A percentile compares a stretch with the other conserved stretches of the same genome.
phyloP scores from a whole-genome alignment of 2,113 vertebrate genomes.

The Phyllostomus hastatus region DNA sequence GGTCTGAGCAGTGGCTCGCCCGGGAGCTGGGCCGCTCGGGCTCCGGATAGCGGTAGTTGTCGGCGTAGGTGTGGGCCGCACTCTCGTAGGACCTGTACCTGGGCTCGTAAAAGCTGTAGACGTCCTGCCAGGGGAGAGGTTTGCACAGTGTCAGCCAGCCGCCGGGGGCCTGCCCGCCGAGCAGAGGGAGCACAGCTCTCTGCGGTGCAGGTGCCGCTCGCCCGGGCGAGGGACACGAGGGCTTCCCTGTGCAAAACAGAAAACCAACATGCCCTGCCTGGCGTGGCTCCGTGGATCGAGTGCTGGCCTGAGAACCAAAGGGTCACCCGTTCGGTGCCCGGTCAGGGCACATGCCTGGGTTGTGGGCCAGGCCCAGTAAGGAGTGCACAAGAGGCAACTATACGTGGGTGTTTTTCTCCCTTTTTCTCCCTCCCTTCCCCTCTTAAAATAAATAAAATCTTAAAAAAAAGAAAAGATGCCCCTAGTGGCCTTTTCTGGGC shows the following conservation, averaged over 20 bases:
- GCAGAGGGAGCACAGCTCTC: rapidly evolving
- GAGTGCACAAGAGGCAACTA: too few species aligned
- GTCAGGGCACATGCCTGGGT: too few species aligned
- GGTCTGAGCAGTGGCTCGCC: constrained; percentile 94
- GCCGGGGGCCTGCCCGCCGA: rapidly evolving
- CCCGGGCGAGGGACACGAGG: rapidly evolving
- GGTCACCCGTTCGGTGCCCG: too few species aligned
- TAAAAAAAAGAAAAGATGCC: too few species aligned
- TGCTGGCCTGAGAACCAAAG: too few species aligned
- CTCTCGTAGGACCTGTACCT: constrained; percentile 86
- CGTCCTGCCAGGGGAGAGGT: constrained; percentile 80
- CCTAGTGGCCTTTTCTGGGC: rapidly evolving
- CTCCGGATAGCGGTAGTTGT: constrained; percentile 83
- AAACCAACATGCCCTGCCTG: not conserved
- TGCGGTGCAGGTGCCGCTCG: rapidly evolving
- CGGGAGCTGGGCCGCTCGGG: constrained; percentile 92
- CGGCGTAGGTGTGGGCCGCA: constrained; percentile 75
- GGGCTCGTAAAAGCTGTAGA: constrained; percentile 85
- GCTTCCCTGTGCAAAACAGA: not conserved
- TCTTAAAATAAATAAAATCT: too few species aligned
- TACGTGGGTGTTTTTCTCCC: too few species aligned
- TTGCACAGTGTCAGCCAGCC: rapidly evolving
- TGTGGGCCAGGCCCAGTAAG: too few species aligned
- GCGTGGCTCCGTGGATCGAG: too few species aligned
- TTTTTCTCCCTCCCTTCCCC: too few species aligned